phyloP scores from a whole-genome alignment of 2,888 invertebrate species.

The Drosophila longiperda region DNA sequence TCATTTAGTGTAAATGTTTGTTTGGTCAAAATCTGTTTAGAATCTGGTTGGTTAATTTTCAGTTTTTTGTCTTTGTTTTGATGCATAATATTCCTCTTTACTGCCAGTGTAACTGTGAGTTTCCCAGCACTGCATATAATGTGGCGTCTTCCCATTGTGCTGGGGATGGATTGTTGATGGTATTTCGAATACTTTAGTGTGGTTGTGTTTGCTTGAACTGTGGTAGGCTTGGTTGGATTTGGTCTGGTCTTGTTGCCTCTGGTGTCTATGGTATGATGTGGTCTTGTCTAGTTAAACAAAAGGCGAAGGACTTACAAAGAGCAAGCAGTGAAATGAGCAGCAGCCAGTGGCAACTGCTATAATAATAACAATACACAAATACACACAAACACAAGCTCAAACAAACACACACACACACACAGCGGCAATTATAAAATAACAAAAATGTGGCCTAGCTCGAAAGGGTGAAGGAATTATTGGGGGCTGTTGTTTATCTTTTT shows the following conservation, averaged over 20 bases:
- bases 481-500: not conserved
- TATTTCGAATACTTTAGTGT: conserved; percentile 3
- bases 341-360: conserved; percentile 42
- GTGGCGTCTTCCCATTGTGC: conserved; percentile 25
- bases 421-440: conserved; percentile 75
- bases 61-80: conserved; percentile 37
- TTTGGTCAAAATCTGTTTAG: not conserved
- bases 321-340: conserved; percentile 60
- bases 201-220: not conserved
- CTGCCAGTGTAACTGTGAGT: conserved; percentile 27
- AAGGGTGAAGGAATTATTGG: conserved; percentile 18
- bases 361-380: conserved; percentile 14
- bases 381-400: conserved; percentile 8
- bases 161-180: conserved; percentile 35
- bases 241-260: not conserved
- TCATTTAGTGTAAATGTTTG: not conserved
- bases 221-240: conserved; percentile 3
- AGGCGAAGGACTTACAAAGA: conserved; percentile 57
- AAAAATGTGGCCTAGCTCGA: conserved; percentile 57
- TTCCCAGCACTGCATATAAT: conserved; percentile 31
- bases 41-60: conserved; percentile 11
- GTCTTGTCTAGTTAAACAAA: conserved; percentile 66
- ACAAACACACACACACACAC: conserved; percentile 7
- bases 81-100: conserved; percentile 18
- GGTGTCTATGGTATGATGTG: conserved; percentile 23